Conservation (phyloP, 37 sponge, comb jelly and placozoan genomes). For the Lycopodina hypogea region DNA sequence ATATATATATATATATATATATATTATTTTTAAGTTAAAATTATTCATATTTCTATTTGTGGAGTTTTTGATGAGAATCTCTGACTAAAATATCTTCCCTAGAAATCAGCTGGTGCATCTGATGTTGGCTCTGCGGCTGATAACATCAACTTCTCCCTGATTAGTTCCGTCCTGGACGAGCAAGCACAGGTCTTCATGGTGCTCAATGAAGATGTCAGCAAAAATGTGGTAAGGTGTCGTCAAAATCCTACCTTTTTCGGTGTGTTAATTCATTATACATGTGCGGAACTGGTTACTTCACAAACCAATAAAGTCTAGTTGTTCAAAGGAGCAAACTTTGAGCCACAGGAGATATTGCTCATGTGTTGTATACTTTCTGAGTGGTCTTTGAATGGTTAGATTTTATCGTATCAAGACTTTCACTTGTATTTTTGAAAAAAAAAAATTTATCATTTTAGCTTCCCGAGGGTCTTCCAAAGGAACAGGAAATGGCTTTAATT, state of each 20-base stretch:
- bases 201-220: slow-evolving; percentile 64
- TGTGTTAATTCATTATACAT: too few species aligned
- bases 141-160: not conserved
- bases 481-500: slow-evolving; percentile 50
- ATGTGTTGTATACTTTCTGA: too few species aligned
- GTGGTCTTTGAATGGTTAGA: too few species aligned
- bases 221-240: slow-evolving; percentile 53
- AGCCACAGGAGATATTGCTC: too few species aligned
- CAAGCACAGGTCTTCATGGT: slow-evolving; percentile 59
- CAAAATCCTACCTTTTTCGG: not conserved
- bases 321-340: not conserved
- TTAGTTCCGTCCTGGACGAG: slow-evolving; percentile 38
- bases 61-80: too few species aligned
- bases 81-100: too few species aligned
- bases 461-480: slow-evolving; percentile 53
- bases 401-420: too few species aligned
- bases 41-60: too few species aligned
- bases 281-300: not conserved
- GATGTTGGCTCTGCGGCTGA: slow-evolving; percentile 29
- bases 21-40: too few species aligned
- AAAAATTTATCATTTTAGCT: too few species aligned
- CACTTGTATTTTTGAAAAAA: too few species aligned
- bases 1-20: too few species aligned
- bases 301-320: not conserved
- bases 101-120: slow-evolving; percentile 52